phyloP scores from a whole-genome alignment of 2,888 invertebrate species.

The Nemotelus pantherinus region DNA sequence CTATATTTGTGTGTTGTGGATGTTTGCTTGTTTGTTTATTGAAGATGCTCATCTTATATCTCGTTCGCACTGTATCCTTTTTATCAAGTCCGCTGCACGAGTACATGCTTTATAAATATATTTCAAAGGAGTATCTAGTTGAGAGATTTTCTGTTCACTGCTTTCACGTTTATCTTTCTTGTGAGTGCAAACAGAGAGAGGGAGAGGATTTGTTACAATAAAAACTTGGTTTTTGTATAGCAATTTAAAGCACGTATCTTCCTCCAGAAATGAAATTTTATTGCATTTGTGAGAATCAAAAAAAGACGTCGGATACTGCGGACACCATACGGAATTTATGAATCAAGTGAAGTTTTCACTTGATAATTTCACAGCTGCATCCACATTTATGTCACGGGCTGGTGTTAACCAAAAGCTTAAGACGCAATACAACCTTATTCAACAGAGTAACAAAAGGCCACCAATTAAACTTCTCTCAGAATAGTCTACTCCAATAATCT shows the following conservation, averaged over 20 bases:
- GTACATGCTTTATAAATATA: background rate
- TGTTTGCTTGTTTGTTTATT: background rate
- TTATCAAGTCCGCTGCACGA: background rate
- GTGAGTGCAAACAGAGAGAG: background rate
- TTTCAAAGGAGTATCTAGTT: background rate
- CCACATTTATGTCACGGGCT: too few relatives aligned
- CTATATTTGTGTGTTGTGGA: background rate
- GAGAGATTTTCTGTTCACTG: background rate
- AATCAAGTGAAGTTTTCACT: too few relatives aligned
- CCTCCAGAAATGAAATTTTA: background rate
- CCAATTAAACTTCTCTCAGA: too few relatives aligned
- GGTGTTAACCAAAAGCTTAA: too few relatives aligned
- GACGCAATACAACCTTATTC: too few relatives aligned
- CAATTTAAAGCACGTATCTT: conserved; percentile 15
- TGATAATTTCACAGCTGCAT: too few relatives aligned
- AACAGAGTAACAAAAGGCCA: too few relatives aligned
- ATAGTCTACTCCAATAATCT: too few relatives aligned
- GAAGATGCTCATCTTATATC: background rate
- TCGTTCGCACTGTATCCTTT: background rate
- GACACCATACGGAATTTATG: too few relatives aligned
- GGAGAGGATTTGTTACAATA: background rate
- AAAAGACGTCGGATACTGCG: too few relatives aligned
- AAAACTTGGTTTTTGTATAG: background rate
- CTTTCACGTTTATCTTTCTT: conserved; percentile 2
- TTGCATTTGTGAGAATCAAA: background rate